A percentile compares a stretch with the other conserved stretches of the same genome.
These are phyloP conservation scores for Drosophila neocordata DNA, from an alignment of 1,140 invertebrate genomes.

Conservation along the genomic window DNA sequence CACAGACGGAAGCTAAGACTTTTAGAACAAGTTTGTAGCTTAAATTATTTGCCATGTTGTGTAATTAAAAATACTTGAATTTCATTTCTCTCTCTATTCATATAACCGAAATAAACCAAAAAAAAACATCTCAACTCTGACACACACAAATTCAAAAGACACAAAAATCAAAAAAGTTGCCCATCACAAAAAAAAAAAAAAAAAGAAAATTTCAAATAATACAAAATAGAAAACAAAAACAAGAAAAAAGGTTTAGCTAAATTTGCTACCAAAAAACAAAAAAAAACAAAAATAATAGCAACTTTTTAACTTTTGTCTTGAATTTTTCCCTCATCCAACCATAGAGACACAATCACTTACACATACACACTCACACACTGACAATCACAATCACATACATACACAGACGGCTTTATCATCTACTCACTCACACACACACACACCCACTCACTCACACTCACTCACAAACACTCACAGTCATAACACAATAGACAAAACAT, in stretches of 20 bases:
- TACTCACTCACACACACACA: constrained; percentile 37
- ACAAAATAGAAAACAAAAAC: background rate
- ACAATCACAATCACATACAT: constrained; percentile 39
- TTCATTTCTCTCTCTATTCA: constrained; percentile 82
- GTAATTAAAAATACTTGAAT: constrained; percentile 83
- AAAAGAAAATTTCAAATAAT: background rate
- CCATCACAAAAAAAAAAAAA: constrained; percentile 16
- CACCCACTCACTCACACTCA: background rate
- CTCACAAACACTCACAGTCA: background rate
- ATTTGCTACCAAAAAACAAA: background rate
- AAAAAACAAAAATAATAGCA: background rate
- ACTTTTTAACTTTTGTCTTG: constrained; percentile 7
- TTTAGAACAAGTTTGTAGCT: constrained; percentile 91
- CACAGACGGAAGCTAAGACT: constrained; percentile 92
- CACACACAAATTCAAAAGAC: constrained; percentile 53
- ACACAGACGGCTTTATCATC: constrained; percentile 61
- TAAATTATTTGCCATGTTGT: constrained; percentile 83
- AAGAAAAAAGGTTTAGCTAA: background rate
- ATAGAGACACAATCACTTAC: constrained; percentile 24
- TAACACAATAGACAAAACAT: background rate
- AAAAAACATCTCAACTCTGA: constrained; percentile 19
- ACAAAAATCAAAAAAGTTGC: constrained; percentile 44
- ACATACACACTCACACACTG: constrained; percentile 34
- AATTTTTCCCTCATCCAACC: constrained; percentile 10
- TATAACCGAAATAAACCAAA: constrained; percentile 62